These are phyloP conservation scores for Cephalopholis sonnerati DNA, from an alignment of 2,113 vertebrate genomes.

Conservation along the genomic window DNA sequence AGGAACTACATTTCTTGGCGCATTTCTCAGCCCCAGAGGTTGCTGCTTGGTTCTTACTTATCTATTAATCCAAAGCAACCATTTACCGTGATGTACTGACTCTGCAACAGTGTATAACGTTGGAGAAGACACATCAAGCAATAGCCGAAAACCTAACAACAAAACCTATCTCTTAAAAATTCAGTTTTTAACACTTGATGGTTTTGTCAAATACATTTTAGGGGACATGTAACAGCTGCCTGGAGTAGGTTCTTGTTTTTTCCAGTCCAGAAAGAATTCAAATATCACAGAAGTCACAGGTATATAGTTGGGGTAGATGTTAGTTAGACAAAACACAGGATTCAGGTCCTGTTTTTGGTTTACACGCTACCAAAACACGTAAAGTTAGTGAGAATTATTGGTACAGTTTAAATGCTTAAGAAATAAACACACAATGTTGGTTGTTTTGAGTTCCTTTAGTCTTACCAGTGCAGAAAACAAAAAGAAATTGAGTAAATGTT, in stretches of 20 bases:
- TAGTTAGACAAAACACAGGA: background rate
- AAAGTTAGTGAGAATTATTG: background rate
- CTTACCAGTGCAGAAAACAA: no score
- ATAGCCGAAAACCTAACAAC: background rate
- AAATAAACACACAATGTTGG: background rate
- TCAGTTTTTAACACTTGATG: background rate
- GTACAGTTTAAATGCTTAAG: background rate
- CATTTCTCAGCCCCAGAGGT: no score
- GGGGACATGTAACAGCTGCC: background rate
- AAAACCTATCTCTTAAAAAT: background rate
- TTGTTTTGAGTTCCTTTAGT: no score
- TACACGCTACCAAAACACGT: no score
- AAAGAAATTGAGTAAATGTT: no score
- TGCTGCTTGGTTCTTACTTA: background rate
- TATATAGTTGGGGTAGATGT: background rate
- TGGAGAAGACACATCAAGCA: background rate
- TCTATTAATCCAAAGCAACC: background rate
- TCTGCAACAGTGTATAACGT: background rate
- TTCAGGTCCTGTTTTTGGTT: background rate
- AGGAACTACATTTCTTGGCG: no score
- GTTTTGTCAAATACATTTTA: background rate
- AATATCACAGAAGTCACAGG: background rate
- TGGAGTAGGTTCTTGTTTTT: background rate
- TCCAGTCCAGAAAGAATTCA: background rate
- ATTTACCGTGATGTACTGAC: background rate